Conservation (phyloP, 2,797 vertebrate genomes). For the Gobionotothen gibberifrons region DNA sequence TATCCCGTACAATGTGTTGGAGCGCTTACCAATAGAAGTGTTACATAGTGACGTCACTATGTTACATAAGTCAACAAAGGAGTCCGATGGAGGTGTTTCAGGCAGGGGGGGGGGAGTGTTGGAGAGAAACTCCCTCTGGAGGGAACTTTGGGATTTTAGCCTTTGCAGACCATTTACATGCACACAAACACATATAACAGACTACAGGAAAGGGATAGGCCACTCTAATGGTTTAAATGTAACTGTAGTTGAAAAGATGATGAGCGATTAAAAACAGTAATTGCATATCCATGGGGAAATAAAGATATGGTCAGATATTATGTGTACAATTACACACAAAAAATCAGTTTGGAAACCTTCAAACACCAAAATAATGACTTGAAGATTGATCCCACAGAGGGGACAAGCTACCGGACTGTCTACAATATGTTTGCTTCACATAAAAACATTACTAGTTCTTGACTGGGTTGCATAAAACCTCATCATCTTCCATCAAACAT, state of each 20-base stretch:
- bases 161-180: no score
- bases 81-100: no score
- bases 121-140: no score
- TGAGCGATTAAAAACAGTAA: background rate
- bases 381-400: background rate
- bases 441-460: background rate
- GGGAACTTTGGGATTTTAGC: no score
- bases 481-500: background rate
- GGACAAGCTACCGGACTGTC: background rate
- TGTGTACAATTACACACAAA: background rate
- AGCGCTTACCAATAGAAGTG: no score
- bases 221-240: background rate
- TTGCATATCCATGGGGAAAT: background rate
- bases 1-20: no score
- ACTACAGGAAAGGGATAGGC: no score
- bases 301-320: background rate
- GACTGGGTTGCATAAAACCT: background rate
- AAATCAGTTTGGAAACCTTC: background rate
- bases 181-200: no score
- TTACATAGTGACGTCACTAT: no score
- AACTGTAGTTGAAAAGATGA: background rate
- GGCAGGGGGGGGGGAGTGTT: no score
- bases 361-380: slow-evolving; percentile 6
- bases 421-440: background rate
- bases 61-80: no score